Base-by-base conservation (phyloP, 1,140 invertebrate genomes). In the Neomicropteryx cornuta region DNA sequence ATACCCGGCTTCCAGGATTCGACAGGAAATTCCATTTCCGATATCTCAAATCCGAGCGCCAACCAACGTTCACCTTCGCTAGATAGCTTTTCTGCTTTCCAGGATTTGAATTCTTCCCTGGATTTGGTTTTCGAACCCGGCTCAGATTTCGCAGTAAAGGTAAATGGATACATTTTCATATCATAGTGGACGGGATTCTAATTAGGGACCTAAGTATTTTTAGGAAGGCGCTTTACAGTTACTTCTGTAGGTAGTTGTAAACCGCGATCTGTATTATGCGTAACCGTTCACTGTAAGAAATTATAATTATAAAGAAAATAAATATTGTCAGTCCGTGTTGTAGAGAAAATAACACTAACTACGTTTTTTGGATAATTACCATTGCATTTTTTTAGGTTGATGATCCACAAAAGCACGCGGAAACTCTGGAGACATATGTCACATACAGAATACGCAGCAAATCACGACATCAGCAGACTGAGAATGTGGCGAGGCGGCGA, bases 331-430 rank as follows among this genome's bases (percentile, higher is more conserved):
- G 8, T 32, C 30, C 6, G 16, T 5, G 17, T n/a, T n/a, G n/a
- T n/a, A n/a, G n/a, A n/a, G n/a, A n/a, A n/a, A n/a, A n/a, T n/a
- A n/a, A n/a, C n/a, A n/a, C n/a, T n/a, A n/a, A n/a, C n/a, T n/a
- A n/a, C n/a, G n/a, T n/a, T n/a, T n/a, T n/a, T n/a, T 8, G 6
- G 30, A 18, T 11, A n/a, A 17, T 35, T 35, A 35, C 4, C 13
- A 33, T 31, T 38, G 0, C 27, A 19, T 35, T 3, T 42, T 44
- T 39, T 0, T 41, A 64, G 60, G 61, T 64, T 18, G 61, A 64
- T 32, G 53, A 55, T 0, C 61, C 61, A 1, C 53, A 62, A 48
- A 64, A 64, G 36, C 61, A 64, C 44, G 44, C 61, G 24, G 62
- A 59, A 0, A 62, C 59, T 0, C 36, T 64, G 4, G 61, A 64